Evolutionary conservation across 2,888 invertebrate genomes (phyloP).

Genomic region (Serripes groenlandicus): DNA sequence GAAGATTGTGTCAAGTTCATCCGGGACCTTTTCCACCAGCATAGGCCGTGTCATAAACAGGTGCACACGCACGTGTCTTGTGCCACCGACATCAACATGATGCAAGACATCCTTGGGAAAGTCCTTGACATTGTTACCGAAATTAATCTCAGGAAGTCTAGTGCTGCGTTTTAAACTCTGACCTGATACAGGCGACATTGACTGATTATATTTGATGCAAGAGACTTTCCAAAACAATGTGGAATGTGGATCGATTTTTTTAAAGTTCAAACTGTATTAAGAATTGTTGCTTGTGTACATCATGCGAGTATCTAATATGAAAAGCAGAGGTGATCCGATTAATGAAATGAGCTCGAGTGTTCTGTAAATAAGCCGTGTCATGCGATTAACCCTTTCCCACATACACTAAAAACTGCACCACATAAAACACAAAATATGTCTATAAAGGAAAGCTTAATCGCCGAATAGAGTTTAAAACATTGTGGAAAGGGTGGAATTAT

Average conservation of each 20-base stretch:
- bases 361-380: too few species aligned
- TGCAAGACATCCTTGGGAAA: conserved; percentile 81
- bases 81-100: conserved; percentile 86
- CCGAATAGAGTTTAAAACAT: too few species aligned
- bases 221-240: background rate
- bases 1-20: conserved; percentile 84
- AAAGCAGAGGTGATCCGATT: too few species aligned
- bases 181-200: background rate
- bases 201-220: background rate
- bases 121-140: conserved; percentile 81
- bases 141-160: conserved; percentile 78
- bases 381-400: too few species aligned
- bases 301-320: too few species aligned
- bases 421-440: too few species aligned
- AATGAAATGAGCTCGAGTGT: too few species aligned
- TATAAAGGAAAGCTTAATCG: too few species aligned
- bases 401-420: too few species aligned
- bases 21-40: conserved; percentile 83
- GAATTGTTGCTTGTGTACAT: too few species aligned
- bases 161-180: conserved; percentile 23
- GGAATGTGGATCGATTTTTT: background rate
- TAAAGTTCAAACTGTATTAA: too few species aligned
- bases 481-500: too few species aligned
- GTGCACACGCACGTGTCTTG: conserved; percentile 86
- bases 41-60: conserved; percentile 83